Conservation (phyloP, 2,888 invertebrate genomes). For the Chrysodeixis includens region DNA sequence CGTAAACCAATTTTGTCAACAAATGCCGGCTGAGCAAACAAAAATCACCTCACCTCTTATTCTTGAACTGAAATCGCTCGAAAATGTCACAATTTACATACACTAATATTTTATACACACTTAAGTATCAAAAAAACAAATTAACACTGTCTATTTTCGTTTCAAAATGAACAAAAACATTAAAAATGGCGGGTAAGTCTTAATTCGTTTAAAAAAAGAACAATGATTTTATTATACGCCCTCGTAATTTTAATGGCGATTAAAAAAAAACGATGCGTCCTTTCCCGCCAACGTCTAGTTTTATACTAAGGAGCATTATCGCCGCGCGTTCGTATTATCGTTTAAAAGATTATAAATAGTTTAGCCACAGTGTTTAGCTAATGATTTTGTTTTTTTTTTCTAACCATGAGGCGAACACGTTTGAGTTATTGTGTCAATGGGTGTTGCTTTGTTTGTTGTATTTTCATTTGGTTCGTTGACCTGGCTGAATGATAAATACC, state of each 20-base stretch:
- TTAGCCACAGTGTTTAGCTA: too few relatives aligned
- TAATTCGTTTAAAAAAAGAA: conserved; percentile 1
- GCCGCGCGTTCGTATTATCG: conserved; percentile 49
- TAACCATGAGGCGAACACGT: conserved; percentile 33
- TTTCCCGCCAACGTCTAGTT: conserved; percentile 22
- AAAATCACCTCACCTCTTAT: conserved; percentile 32
- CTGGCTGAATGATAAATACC: conserved; percentile 12
- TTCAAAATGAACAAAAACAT: conserved; percentile 5
- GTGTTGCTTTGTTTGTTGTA: conserved; percentile 9
- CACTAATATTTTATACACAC: conserved; percentile 19
- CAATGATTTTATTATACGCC: conserved; percentile 10
- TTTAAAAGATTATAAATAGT: conserved; percentile 50
- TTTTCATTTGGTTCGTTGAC: conserved; percentile 17
- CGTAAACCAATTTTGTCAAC: not conserved
- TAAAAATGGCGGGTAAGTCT: not conserved
- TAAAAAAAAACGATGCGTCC: conserved; percentile 29
- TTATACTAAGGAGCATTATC: conserved; percentile 47
- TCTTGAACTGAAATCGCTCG: conserved; percentile 2
- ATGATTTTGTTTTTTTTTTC: conserved; percentile 29
- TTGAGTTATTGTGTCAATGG: conserved; percentile 24
- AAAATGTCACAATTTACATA: conserved; percentile 24
- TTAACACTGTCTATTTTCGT: conserved; percentile 8
- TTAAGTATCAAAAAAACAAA: conserved; percentile 9
- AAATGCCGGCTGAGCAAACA: conserved; percentile 15
- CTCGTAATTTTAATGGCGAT: conserved; percentile 11